Base-by-base conservation (phyloP, 1,140 invertebrate species). In the Drosophila bipectinata region DNA sequence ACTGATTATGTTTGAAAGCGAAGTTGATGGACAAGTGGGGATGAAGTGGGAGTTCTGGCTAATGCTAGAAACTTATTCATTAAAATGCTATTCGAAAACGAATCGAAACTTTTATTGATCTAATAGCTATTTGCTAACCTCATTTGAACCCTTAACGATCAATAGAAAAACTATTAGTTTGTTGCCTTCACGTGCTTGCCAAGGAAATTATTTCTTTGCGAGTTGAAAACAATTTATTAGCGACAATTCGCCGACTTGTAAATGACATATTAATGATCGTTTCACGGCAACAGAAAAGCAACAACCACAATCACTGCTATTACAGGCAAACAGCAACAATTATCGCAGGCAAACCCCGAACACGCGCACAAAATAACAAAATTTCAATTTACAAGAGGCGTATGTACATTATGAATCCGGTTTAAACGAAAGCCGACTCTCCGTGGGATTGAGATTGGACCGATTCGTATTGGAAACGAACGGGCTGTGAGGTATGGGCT, bases 251-350 rank as follows among this genome's bases (percentile, higher is more conserved):
- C 63, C 64, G 67, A 73, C 79, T 88, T 88, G 83, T 88, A 88
- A 88, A 88, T 88, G 83, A 88, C 85, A 88, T 88, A 88, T 88
- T 88, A 88, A 88, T 77, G 83, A 88, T 68, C 64, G 63, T 71
- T 60, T 76, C 76, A 68, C 72, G 67, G 57, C 75, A 67, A 67
- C 41, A 74, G 44, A 63, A 47, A 47, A 24, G 4, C 15, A 47
- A 47, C 6, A 44, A 18, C 41, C 59, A 52, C 57, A 62, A 41
- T 41, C 53, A 45, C 14, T 60, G 45, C 52, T 34, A 60, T 56
- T 49, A 44, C 37, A 48, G 30, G 28, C 47, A 39, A 56, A 62
- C 49, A 73, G 41, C 61, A 55, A 37, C 47, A 41, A 39, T 54
- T 34, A 30, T 34, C 41, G n/a, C 41, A 15, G 12, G 60, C 44